Base-by-base conservation (phyloP, 2,797 vertebrate species). In the Poliocrania exsul region DNA sequence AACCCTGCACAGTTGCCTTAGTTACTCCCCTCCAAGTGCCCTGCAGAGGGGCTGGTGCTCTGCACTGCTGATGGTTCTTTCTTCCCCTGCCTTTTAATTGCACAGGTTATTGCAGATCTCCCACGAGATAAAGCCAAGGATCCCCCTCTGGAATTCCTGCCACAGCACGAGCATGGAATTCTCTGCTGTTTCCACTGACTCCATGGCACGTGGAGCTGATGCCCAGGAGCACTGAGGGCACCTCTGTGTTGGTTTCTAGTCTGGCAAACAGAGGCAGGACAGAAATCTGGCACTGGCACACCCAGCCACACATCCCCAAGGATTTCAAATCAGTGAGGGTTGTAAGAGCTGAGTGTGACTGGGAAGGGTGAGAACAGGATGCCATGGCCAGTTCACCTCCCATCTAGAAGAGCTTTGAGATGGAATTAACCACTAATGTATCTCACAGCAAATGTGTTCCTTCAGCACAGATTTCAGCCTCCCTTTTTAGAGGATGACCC, bases 161-260 rank as follows among this genome's bases (percentile, higher is more conserved):
- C 23, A 4, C 51, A 21, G 38, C 14, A 0, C 0, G 10, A 24
- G 10, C 38, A 2, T 0, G 4, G 58, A 9, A 35, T 31, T 29
- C 70, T 5, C 42, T 24, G 0, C 4, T 2, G 2, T 35, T 80
- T 21, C 16, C 60, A 31, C 11, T 2, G 38, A 7, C 12, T 46
- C 40, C n/a, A 13, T 0, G 2, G 0, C 54, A 5, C 0, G 0
- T 13, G 38, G 49, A 60, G 5, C 35, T 3, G 6, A 16, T 17
- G 12, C 8, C 38, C 61, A 13, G 26, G 10, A 57, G 44, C 25
- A 5, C 24, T 4, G 42, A 10, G 19, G 5, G 2, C 15, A 3
- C 3, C 31, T 21, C 14, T 2, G 3, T 2, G 24, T 1, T 0
- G 0, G 3, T 14, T 58, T 31, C 8, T 3, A 11, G 8, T 2